Conservation (phyloP, 2,888 invertebrate species). For the Yponomeuta plumbellus region DNA sequence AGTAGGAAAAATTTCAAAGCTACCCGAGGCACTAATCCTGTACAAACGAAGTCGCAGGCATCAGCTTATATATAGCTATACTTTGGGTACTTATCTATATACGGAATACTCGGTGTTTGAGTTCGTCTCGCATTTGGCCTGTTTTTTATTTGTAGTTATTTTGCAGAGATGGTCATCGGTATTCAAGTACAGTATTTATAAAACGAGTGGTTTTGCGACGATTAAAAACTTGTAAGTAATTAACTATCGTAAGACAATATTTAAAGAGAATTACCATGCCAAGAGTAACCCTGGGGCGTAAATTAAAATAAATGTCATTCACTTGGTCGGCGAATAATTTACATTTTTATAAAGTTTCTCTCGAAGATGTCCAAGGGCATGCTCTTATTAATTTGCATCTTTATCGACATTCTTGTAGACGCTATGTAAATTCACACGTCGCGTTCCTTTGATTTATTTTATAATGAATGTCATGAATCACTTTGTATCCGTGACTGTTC, state of each 20-base stretch:
- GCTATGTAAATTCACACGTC: slow-evolving; percentile 60
- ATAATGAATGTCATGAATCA: slow-evolving; percentile 64
- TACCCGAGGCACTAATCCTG: too few species aligned
- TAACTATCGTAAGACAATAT: neutral
- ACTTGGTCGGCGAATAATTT: neutral
- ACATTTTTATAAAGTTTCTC: slow-evolving; percentile 2
- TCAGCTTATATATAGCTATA: too few species aligned
- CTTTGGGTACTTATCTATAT: too few species aligned
- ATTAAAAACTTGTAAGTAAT: neutral
- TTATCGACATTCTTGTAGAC: slow-evolving; percentile 45
- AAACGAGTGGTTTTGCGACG: neutral
- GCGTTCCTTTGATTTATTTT: slow-evolving; percentile 50
- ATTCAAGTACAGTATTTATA: neutral
- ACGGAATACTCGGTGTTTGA: too few species aligned
- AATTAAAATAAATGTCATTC: slow-evolving; percentile 4
- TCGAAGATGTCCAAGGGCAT: neutral
- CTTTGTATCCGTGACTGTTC: slow-evolving; percentile 60
- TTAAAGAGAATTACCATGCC: slow-evolving; percentile 3
- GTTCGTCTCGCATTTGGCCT: neutral
- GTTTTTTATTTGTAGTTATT: neutral
- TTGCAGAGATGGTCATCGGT: neutral
- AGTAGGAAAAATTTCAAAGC: too few species aligned
- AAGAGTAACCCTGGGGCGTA: neutral
- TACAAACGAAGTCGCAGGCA: too few species aligned
- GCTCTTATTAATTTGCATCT: slow-evolving; percentile 37